These are phyloP conservation scores for Trogon surrucura DNA, from an alignment of 2,113 vertebrate genomes.

Conservation along the genomic window DNA sequence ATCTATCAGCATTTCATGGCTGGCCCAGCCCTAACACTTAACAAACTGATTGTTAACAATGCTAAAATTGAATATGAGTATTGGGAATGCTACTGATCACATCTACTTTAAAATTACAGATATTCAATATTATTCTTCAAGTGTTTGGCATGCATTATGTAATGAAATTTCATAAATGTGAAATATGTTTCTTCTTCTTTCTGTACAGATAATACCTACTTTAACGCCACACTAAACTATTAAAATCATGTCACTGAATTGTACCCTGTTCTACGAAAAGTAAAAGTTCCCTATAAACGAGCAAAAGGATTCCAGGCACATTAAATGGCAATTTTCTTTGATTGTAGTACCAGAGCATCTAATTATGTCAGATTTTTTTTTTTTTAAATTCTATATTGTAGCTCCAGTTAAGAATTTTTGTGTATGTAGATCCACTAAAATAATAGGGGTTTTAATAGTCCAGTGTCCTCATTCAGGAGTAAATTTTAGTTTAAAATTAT, in stretches of 20 bases:
- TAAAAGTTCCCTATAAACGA: not conserved
- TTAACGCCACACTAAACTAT: not conserved
- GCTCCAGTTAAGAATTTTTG: not conserved
- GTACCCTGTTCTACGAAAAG: not conserved
- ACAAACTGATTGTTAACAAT: not conserved
- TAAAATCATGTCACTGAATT: not conserved
- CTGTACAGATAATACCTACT: not conserved
- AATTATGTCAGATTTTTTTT: not conserved
- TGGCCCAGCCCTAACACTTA: too few species aligned
- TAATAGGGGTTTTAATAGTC: not conserved
- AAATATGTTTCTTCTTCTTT: not conserved
- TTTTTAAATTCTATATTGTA: rapidly evolving
- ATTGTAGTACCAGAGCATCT: not conserved
- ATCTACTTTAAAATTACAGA: not conserved
- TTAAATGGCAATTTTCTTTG: not conserved
- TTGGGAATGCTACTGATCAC: not conserved
- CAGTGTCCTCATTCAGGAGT: not conserved
- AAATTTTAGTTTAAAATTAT: not conserved
- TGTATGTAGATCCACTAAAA: not conserved
- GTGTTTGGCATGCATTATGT: not conserved
- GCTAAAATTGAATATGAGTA: not conserved
- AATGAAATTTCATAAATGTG: not conserved
- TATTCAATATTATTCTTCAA: not conserved
- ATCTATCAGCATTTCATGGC: too few species aligned
- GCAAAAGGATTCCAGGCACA: not conserved